Evolutionary conservation across 92 coral and sea anemone genomes (phyloP), one percentile per base, ranked within the genome.

Genomic region (Epizoanthus rinbou): DNA sequence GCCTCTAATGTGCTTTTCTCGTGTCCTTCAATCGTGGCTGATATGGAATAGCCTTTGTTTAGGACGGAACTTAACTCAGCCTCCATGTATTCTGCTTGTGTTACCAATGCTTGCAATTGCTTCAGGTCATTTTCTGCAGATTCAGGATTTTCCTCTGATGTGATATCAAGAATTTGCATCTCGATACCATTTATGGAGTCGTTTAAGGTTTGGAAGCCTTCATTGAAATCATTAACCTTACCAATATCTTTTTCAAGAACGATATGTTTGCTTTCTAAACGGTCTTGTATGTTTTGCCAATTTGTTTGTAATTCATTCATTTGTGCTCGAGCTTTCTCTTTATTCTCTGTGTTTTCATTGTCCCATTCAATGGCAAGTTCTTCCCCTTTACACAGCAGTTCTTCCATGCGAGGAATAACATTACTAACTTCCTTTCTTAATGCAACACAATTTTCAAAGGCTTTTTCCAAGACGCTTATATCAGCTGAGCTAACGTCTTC

Each of bases 331-430:
- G 80, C 82, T n/a, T 63, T 58, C 23, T 74, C 76, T 50, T 45
- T 58, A 18, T 54, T 82, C 37, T 63, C 87, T 15, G 19, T 57
- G 54, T 85, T 53, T 67, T 88, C 91, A 28, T 71, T 80, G 39
- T 90, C 90, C 75, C 64, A 84, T 11, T 86, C 91, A 60, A 70
- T 66, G 14, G 74, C 87, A 39, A 88, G 85, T 25, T 85, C 94
- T 57, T 80, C 59, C 56, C 89, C 93, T 75, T 86, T 86, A 6
- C 57, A 75, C 24, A 90, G 52, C 58, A 92, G 52, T 15, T 82
- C 92, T 54, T 86, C 92, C 28, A 86, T 79, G 31, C 81, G 80
- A 7, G 87, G 69, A 78, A 88, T 81, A 28, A 90, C 85, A 23
- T 84, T 84, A 16, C 56, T 66, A 50, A 94, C 79, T 69, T 75